These are phyloP conservation scores for Diachrysia chrysitis DNA, from an alignment of 2,888 invertebrate species.

Conservation along the genomic window DNA sequence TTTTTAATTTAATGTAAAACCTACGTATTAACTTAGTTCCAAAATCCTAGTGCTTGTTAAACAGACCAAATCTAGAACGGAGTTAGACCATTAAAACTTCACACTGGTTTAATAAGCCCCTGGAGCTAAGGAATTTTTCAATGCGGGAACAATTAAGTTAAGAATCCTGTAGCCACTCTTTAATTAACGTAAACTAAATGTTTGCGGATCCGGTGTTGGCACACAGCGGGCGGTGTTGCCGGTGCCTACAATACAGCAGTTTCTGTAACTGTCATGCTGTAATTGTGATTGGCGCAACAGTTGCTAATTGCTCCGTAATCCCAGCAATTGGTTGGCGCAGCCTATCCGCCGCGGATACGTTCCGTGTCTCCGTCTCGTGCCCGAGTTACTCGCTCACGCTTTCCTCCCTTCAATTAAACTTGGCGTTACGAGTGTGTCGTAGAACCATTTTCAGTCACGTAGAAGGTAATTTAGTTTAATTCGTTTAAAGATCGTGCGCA, in stretches of 20 bases:
- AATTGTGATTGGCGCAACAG: constrained; percentile 33
- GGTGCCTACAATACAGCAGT: constrained; percentile 22
- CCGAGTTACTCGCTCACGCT: constrained; percentile 25
- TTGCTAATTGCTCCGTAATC: constrained; percentile 29
- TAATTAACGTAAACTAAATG: constrained; percentile 33
- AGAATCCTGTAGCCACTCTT: constrained; percentile 20
- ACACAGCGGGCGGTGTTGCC: constrained; percentile 40
- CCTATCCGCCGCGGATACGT: constrained; percentile 11
- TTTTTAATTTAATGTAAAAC: no score
- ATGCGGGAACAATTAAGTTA: constrained; percentile 10
- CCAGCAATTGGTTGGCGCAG: constrained; percentile 21
- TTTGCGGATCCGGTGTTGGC: constrained; percentile 41
- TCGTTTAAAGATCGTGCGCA: constrained; percentile 6
- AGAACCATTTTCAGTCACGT: constrained; percentile 23
- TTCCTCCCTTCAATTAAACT: constrained; percentile 36
- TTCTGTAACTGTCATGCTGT: constrained; percentile 42
- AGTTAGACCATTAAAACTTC: constrained; percentile 15
- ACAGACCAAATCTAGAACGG: not conserved
- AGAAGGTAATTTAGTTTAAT: constrained; percentile 9
- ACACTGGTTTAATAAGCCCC: constrained; percentile 12
- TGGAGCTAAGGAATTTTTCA: constrained; percentile 10
- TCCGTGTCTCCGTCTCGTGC: constrained; percentile 36
- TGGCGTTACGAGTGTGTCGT: constrained; percentile 22
- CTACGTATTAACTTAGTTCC: no score
- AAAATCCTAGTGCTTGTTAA: no score